Percentiles rank a stretch among this genome's conserved stretches.
phyloP scores from a whole-genome alignment of 1,140 invertebrate species.

The Homalodisca vitripennis region DNA sequence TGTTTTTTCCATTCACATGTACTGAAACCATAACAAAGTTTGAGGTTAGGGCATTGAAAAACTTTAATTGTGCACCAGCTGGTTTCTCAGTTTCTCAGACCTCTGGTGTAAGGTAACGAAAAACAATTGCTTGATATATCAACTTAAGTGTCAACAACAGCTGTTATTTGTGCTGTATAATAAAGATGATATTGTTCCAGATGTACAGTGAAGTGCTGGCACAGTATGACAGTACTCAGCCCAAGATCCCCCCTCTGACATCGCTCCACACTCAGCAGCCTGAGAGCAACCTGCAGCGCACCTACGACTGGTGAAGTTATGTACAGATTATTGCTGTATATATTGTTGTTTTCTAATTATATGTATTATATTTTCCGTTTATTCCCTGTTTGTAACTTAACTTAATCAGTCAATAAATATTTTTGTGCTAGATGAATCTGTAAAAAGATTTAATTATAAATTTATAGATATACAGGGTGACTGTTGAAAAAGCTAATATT shows the following conservation, averaged over 20 bases:
- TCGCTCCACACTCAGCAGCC: conserved; percentile 41
- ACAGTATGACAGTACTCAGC: conserved; percentile 26
- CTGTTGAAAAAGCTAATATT: neutral
- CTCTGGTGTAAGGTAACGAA: neutral
- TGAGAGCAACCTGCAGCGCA: neutral
- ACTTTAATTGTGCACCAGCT: neutral
- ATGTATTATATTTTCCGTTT: neutral
- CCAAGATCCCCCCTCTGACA: conserved; percentile 34
- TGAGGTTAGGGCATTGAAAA: neutral
- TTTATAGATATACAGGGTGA: neutral
- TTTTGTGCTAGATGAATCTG: neutral
- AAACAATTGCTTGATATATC: neutral
- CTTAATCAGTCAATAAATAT: neutral
- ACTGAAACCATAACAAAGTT: neutral
- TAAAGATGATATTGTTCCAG: conserved; percentile 34
- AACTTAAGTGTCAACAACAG: neutral
- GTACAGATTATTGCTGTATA: conserved; percentile 22
- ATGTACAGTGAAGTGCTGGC: conserved; percentile 41
- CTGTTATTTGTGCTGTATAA: neutral
- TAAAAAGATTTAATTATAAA: neutral
- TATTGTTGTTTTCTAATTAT: conserved; percentile 19
- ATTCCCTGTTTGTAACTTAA: neutral
- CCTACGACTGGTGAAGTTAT: conserved; percentile 42
- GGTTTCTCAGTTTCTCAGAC: neutral
- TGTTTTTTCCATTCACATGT: neutral